Conservation (phyloP, 2,113 vertebrate species). For the Leptodactylus fuscus region DNA sequence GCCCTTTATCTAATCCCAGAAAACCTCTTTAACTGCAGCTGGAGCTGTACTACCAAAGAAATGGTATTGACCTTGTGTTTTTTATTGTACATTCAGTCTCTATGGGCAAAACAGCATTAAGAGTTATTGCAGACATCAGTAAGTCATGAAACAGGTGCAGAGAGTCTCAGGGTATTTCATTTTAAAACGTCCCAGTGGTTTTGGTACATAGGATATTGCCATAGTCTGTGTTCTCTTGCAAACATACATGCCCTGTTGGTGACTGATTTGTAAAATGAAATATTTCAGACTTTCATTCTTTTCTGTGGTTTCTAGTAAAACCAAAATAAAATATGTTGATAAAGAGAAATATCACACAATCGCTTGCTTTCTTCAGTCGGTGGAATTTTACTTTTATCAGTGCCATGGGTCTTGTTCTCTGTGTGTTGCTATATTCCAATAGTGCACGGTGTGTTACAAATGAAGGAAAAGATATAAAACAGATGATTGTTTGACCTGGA, state of each 20-base stretch:
- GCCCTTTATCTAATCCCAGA: neutral
- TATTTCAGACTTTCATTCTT: neutral
- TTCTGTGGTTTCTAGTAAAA: neutral
- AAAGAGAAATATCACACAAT: conserved; percentile 7
- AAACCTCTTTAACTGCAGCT: neutral
- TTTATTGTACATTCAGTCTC: neutral
- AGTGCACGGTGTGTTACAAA: conserved; percentile 59
- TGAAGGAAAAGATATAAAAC: conserved; percentile 64
- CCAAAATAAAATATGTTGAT: conserved; percentile 26
- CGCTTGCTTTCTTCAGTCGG: conserved; percentile 11
- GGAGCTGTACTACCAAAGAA: neutral
- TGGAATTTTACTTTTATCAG: conserved; percentile 41
- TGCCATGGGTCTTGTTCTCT: conserved; percentile 41
- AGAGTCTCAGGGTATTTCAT: conserved; percentile 7
- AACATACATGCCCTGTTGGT: conserved; percentile 15
- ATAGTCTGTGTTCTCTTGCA: conserved; percentile 7
- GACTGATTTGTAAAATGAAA: conserved; percentile 35
- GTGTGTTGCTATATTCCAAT: conserved; percentile 54
- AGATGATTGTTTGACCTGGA: conserved; percentile 62
- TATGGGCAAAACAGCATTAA: neutral
- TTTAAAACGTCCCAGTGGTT: conserved; percentile 36
- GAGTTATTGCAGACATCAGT: conserved; percentile 11
- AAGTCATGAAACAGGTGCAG: conserved; percentile 46
- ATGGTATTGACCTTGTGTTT: neutral
- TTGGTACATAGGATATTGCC: conserved; percentile 7